Evolutionary conservation across 2,888 invertebrate genomes (phyloP).

Genomic region (Sarcophaga carnaria): DNA sequence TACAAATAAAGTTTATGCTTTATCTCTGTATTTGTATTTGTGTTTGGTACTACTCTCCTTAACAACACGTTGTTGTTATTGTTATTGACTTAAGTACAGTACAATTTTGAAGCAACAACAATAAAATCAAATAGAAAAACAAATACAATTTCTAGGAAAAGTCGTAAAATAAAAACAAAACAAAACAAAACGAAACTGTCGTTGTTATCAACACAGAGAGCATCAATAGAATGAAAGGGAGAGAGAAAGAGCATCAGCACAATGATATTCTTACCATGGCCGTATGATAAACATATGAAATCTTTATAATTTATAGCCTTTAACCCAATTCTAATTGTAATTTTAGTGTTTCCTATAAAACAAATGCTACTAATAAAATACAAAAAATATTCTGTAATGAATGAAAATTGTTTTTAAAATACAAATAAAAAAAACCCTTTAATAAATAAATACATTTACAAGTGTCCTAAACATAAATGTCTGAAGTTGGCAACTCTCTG

Average conservation of each 20-base stretch:
- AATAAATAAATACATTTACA: neutral
- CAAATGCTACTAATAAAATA: neutral
- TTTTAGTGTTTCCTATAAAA: too few relatives aligned
- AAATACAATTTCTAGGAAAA: neutral
- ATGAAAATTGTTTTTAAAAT: neutral
- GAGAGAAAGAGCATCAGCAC: too few relatives aligned
- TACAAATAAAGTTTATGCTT: neutral
- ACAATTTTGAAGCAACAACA: neutral
- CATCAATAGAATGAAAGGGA: too few relatives aligned
- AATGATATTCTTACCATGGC: too few relatives aligned
- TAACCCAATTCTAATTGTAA: too few relatives aligned
- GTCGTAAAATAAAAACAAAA: neutral
- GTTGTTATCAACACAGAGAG: too few relatives aligned
- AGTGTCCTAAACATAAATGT: slow-evolving; percentile 32
- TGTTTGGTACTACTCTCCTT: neutral
- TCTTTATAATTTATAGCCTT: too few relatives aligned
- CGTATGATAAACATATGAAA: too few relatives aligned
- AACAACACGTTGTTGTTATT: neutral
- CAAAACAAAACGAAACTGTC: too few relatives aligned
- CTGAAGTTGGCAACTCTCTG: slow-evolving; percentile 18
- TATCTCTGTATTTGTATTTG: too few relatives aligned
- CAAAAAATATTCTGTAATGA: slow-evolving; percentile 18
- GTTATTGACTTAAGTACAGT: neutral
- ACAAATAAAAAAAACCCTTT: neutral
- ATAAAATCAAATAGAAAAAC: neutral